Conservation (phyloP, 2,113 vertebrate genomes). For the Cyprinus carpio region DNA sequence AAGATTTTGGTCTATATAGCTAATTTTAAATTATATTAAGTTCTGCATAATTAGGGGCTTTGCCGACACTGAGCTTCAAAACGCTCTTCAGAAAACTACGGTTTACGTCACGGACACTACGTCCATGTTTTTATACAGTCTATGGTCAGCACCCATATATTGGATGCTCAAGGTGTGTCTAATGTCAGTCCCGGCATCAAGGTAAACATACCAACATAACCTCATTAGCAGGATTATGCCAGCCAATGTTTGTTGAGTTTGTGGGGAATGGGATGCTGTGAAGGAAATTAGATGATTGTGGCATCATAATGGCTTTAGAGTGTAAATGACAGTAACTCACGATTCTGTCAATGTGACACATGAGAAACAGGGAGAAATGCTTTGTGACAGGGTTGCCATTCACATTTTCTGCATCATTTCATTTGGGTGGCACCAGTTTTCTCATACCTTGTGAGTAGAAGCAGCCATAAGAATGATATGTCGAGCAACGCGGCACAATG, state of each 20-base stretch:
- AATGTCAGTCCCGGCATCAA: not conserved
- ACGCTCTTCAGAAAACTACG: too few relatives aligned
- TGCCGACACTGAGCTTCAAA: too few relatives aligned
- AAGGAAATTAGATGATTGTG: slow-evolving; percentile 30
- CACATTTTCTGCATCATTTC: slow-evolving; percentile 2
- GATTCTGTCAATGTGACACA: not conserved
- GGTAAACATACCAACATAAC: not conserved
- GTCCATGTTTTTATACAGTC: too few relatives aligned
- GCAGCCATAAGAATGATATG: not conserved
- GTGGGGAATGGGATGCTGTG: slow-evolving; percentile 7
- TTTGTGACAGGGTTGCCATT: not conserved
- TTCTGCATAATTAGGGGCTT: too few relatives aligned
- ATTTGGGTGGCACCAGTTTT: not conserved
- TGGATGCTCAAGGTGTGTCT: not conserved
- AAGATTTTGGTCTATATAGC: too few relatives aligned
- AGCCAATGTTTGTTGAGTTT: not conserved
- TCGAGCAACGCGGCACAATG: too few relatives aligned
- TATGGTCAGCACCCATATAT: not conserved
- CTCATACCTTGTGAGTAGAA: not conserved
- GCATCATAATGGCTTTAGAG: slow-evolving; percentile 10
- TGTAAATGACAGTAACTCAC: slow-evolving; percentile 1
- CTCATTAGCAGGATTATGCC: not conserved
- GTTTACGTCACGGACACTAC: too few relatives aligned
- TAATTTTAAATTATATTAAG: too few relatives aligned
- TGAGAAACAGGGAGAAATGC: not conserved